A percentile compares a stretch with the other conserved stretches of the same genome.
phyloP scores from a whole-genome alignment of 1,140 invertebrate species.

The Hormaphis cornu region DNA sequence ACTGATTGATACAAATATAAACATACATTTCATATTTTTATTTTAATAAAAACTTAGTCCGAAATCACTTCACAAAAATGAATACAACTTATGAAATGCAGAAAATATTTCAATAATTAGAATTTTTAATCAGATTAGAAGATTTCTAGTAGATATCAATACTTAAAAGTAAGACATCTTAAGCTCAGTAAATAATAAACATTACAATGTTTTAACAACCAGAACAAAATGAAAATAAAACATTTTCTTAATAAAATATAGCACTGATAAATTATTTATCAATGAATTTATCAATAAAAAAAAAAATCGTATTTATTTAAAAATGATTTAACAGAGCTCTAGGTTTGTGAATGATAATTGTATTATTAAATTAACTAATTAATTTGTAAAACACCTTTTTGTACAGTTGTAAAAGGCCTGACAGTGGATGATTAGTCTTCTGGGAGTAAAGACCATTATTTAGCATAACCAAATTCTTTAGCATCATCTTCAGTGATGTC shows the following conservation, averaged over 20 bases:
- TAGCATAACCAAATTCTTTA: slow-evolving; percentile 65
- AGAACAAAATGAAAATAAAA: slow-evolving; percentile 11
- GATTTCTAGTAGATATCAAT: too few species aligned
- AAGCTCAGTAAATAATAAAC: not conserved
- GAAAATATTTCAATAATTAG: slow-evolving; percentile 15
- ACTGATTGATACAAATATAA: too few species aligned
- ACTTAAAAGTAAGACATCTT: not conserved
- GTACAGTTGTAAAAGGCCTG: slow-evolving; percentile 29
- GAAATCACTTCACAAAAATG: not conserved
- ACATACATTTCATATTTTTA: not conserved
- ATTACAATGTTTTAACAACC: not conserved
- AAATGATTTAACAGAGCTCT: not conserved
- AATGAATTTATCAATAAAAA: too few species aligned
- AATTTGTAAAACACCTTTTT: slow-evolving; percentile 30
- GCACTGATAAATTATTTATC: too few species aligned
- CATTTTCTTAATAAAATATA: slow-evolving; percentile 22
- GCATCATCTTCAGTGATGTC: slow-evolving; percentile 93
- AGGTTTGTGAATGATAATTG: not conserved
- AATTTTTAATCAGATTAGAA: too few species aligned
- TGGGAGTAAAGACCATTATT: slow-evolving; percentile 11
- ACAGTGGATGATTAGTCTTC: slow-evolving; percentile 27
- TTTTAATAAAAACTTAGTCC: not conserved
- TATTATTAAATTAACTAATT: slow-evolving; percentile 18
- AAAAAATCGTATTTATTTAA: too few species aligned
- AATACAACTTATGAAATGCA: not conserved